Evolutionary conservation across 2,888 invertebrate genomes (phyloP).

Genomic region (Alentia gelatinosa): DNA sequence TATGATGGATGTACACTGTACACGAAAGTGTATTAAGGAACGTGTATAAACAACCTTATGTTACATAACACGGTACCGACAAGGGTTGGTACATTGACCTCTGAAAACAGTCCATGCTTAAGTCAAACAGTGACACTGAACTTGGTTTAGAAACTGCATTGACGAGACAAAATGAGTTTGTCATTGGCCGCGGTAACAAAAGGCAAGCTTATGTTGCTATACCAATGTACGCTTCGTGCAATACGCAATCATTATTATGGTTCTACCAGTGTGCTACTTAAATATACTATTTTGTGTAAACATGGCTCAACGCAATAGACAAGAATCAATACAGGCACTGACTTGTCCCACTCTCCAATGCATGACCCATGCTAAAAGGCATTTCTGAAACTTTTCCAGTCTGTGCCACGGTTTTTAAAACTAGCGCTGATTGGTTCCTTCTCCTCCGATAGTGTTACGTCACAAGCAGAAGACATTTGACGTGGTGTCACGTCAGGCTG

Average conservation of each 20-base stretch:
- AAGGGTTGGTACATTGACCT: background rate
- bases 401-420: background rate
- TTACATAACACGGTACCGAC: too few relatives aligned
- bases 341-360: background rate
- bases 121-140: background rate
- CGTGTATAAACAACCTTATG: too few relatives aligned
- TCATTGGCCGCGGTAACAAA: background rate
- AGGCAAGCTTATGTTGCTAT: constrained; percentile 14
- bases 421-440: background rate
- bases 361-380: background rate
- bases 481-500: background rate
- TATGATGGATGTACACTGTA: too few relatives aligned
- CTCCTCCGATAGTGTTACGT: too few relatives aligned
- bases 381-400: background rate
- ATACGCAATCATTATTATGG: background rate
- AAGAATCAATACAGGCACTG: background rate
- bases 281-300: background rate
- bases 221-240: constrained; percentile 10
- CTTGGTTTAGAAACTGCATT: background rate
- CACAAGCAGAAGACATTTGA: too few relatives aligned
- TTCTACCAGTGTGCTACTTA: constrained; percentile 42
- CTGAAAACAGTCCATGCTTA: background rate
- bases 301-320: constrained; percentile 25
- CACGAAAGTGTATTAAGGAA: too few relatives aligned
- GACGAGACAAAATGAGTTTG: background rate